phyloP scores from a whole-genome alignment of 2,113 vertebrate genomes.

The Montifringilla adamsi region DNA sequence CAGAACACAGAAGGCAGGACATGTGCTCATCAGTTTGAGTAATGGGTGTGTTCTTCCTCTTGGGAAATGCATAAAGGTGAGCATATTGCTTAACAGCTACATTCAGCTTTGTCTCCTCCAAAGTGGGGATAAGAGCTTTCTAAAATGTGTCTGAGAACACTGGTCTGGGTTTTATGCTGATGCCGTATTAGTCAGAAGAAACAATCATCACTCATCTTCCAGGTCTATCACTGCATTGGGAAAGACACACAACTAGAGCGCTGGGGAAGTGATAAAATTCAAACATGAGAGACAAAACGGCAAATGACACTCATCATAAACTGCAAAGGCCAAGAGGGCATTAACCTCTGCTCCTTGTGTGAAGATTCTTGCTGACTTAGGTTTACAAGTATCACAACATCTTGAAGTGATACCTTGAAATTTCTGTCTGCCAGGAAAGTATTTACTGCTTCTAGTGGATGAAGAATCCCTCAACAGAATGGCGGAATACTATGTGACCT shows the following conservation, averaged over 20 bases:
- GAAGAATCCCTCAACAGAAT: background rate
- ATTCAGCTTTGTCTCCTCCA: background rate
- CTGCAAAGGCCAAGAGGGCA: background rate
- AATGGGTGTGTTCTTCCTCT: background rate
- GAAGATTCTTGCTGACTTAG: background rate
- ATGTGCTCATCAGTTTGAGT: rapidly evolving
- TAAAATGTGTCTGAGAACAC: background rate
- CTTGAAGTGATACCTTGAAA: background rate
- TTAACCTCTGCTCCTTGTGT: background rate
- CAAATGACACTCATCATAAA: background rate
- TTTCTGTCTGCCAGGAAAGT: background rate
- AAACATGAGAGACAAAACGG: background rate
- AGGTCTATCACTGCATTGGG: background rate
- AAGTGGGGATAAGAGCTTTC: background rate
- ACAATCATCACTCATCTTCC: background rate
- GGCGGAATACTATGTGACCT: background rate
- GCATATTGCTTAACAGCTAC: background rate
- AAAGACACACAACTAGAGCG: background rate
- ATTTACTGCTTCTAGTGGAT: background rate
- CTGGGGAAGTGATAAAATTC: background rate
- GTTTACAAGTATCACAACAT: background rate
- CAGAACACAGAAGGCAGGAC: background rate
- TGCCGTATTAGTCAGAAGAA: background rate
- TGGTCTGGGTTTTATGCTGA: background rate
- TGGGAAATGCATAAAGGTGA: background rate